Base-by-base conservation (phyloP, 2,797 vertebrate genomes). In the Sphenodon punctatus region DNA sequence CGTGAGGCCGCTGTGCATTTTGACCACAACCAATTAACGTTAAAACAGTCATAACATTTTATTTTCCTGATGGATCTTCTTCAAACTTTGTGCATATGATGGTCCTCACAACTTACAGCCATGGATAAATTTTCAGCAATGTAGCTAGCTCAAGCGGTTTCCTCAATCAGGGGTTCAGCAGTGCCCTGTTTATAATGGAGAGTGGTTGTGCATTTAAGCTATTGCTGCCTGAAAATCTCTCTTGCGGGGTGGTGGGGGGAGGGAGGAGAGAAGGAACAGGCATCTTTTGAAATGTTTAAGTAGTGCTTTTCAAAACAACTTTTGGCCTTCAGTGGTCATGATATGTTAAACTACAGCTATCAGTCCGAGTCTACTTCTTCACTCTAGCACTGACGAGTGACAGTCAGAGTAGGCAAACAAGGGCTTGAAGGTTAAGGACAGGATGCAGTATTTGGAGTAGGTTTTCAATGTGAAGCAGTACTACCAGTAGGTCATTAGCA, bases 351-450 rank as follows among this genome's bases (percentile, higher is more conserved):
- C n/a, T 55, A 15, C 10, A 78, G 6, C 36, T n/a, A 67, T 60
- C 2, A 10, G 8, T 5, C 42, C 73, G 49, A 84, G 51, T 80
- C 70, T 25, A 68, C 61, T 23, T 73, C 87, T 70, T 10, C 13
- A 39, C 63, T 70, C 17, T 48, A 48, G 59, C 60, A 69, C 7
- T 81, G 70, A 75, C 87, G 88, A 89, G 70, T 84, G 25, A 67
- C 77, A 25, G 3, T 82, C 67, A 68, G 36, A 79, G 49, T 25
- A 81, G 80, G 79, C 63, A 81, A 86, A 77, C 27, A 59, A n/a
- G 46, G 39, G 16, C 2, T 70, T 72, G 74, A 73, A 32, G 30
- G 60, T 86, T 89, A 81, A 82, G 41, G 38, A 6, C 34, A 65
- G 80, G 81, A 79, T 80, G 5, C 76, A 80, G 45, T 72, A 39